Conservation (phyloP, 2,888 invertebrate genomes). For the Troides oblongomaculatus region DNA sequence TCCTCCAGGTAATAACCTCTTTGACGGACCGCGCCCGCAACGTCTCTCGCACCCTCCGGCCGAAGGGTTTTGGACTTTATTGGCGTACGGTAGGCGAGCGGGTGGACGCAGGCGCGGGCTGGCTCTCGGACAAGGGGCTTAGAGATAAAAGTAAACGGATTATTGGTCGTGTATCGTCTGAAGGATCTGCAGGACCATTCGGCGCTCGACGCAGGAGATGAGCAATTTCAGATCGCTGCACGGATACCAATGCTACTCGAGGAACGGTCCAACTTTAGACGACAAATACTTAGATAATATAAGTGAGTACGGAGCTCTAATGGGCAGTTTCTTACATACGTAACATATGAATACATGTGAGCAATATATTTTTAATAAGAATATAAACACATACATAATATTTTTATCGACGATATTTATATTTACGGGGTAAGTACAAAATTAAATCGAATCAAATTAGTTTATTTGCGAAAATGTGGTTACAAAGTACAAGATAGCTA, state of each 20-base stretch:
- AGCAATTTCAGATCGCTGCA: slow-evolving; percentile 5
- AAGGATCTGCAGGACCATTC: slow-evolving; percentile 54
- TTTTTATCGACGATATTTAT: too few relatives aligned
- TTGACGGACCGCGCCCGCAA: slow-evolving; percentile 61
- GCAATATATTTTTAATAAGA: too few relatives aligned
- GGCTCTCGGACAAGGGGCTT: slow-evolving; percentile 58
- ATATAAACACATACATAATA: too few relatives aligned
- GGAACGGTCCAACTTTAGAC: too few relatives aligned
- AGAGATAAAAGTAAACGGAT: slow-evolving; percentile 77
- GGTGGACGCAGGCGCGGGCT: slow-evolving; percentile 31
- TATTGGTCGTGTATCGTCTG: slow-evolving; percentile 70
- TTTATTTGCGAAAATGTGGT: too few relatives aligned
- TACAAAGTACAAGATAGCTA: too few relatives aligned
- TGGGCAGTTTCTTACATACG: too few relatives aligned
- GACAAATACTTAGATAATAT: too few relatives aligned
- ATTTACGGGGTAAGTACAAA: too few relatives aligned
- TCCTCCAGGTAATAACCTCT: slow-evolving; percentile 78
- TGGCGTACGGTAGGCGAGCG: slow-evolving; percentile 35
- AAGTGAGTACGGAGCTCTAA: too few relatives aligned
- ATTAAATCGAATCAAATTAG: too few relatives aligned
- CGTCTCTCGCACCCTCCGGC: slow-evolving; percentile 2
- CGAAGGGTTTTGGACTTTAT: slow-evolving; percentile 31
- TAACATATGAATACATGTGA: too few relatives aligned
- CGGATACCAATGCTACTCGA: not conserved
- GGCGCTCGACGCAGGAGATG: slow-evolving; percentile 21